Evolutionary conservation across 2,797 vertebrate genomes (phyloP), one percentile per base, ranked within the genome.

Genomic region (Philypnodon macrostomus): DNA sequence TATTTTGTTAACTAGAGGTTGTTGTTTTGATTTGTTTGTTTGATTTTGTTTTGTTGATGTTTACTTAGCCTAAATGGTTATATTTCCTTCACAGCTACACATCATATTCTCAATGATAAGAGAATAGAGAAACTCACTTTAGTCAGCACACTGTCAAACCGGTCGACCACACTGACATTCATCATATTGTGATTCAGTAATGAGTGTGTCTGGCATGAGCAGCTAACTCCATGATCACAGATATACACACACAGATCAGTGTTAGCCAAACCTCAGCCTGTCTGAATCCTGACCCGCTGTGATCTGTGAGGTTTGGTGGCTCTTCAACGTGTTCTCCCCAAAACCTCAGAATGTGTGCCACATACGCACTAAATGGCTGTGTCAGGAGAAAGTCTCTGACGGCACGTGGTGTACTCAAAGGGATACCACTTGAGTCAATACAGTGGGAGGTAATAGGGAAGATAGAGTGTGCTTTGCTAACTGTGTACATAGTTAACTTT

Each of bases 321-420:
- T 88, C 81, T 72, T 80, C 75, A 73, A 65, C 65, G 61, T 66
- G 71, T 76, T 80, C 75, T 81, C 81, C 67, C 73, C 71, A 64
- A 50, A 79, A 79, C 77, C 85, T 79, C 84, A 77, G 86, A 83
- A 88, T 85, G 87, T 47, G 69, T 70, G 79, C 82, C 86, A 65
- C n/a, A n/a, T n/a, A n/a, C n/a, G n/a, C n/a, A n/a, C 65, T 73
- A 78, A 87, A 85, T 39, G 52, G 72, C 83, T 79, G 77, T 18
- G 81, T 84, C 76, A 77, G 83, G 75, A 81, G 61, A 83, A 84
- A 77, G 47, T 69, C 45, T 53, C 68, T 56, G 26, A 84, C 73
- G 61, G 72, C 57, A 64, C 61, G 63, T 21, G 64, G 62, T 57
- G 35, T 67, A 63, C 57, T 38, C 21, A n/a, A 60, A 55, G 63